Conservation (phyloP, 2,888 invertebrate genomes). For the Mantis religiosa region DNA sequence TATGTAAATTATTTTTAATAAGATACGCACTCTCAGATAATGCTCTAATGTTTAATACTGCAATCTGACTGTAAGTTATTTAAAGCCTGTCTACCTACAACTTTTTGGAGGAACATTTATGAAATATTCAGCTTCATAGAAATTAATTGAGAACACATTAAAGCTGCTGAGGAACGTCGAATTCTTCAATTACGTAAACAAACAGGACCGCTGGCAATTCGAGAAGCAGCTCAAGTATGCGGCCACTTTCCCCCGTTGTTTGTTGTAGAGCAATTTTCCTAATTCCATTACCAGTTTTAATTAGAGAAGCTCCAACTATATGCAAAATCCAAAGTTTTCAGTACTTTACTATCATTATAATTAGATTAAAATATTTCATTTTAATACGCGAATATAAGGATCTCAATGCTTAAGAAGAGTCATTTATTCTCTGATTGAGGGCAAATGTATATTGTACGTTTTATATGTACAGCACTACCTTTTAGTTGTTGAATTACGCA, state of each 20-base stretch:
- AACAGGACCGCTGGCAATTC: not conserved
- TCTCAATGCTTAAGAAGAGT: no score
- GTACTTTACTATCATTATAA: no score
- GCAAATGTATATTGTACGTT: no score
- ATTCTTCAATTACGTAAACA: not conserved
- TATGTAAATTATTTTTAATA: no score
- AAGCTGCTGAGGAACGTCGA: not conserved
- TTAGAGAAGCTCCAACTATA: not conserved
- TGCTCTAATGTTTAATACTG: no score
- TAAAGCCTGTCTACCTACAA: not conserved
- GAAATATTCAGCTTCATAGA: not conserved
- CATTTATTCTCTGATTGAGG: no score
- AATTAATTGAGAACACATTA: not conserved
- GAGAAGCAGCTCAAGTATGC: not conserved
- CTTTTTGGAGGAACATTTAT: not conserved
- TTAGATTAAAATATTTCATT: no score
- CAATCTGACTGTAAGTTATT: not conserved
- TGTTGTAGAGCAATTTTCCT: not conserved
- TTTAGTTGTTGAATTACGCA: no score
- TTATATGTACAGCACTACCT: no score
- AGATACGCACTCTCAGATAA: no score
- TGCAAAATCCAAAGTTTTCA: no score
- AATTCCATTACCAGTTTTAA: not conserved
- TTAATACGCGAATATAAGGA: no score
- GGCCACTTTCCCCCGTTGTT: not conserved